Percentiles rank a stretch among this genome's conserved stretches.
These are phyloP conservation scores for Oenanthe oenanthe DNA, from an alignment of 2,113 vertebrate species.

Conservation along the genomic window DNA sequence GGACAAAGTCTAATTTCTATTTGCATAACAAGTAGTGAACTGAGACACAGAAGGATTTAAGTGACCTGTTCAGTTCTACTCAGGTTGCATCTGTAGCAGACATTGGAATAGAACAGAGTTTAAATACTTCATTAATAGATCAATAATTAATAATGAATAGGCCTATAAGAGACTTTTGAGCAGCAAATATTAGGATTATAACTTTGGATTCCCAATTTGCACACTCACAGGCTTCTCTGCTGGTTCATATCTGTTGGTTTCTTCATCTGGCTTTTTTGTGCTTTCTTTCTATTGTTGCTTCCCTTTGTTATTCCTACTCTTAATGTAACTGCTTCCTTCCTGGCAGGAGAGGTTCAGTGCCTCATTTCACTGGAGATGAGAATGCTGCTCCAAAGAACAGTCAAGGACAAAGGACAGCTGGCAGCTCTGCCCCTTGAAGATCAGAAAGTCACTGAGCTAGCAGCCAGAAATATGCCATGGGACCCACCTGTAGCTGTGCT, in stretches of 20 bases:
- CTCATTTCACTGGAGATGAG: not conserved
- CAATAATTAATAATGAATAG: not conserved
- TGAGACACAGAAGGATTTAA: not conserved
- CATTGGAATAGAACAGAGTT: not conserved
- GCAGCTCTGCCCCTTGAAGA: not conserved
- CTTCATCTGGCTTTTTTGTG: not conserved
- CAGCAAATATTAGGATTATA: not conserved
- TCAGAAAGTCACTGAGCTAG: not conserved
- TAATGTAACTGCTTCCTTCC: not conserved
- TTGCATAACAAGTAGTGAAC: not conserved
- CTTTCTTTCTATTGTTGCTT: not conserved
- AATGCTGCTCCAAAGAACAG: not conserved
- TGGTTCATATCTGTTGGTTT: not conserved
- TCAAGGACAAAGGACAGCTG: not conserved
- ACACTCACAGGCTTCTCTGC: not conserved
- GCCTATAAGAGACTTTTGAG: not conserved
- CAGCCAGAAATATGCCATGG: not conserved
- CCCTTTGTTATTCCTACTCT: not conserved
- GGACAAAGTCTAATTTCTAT: not conserved
- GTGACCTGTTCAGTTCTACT: not conserved
- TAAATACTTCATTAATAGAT: not conserved
- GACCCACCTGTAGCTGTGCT: constrained; percentile 90
- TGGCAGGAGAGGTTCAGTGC: not conserved
- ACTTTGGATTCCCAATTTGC: not conserved
- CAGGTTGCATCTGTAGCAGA: not conserved